Percentiles rank a stretch among this genome's conserved stretches.
Evolutionary conservation across 2,797 vertebrate genomes (phyloP).

Genomic region (Miichthys miiuy): DNA sequence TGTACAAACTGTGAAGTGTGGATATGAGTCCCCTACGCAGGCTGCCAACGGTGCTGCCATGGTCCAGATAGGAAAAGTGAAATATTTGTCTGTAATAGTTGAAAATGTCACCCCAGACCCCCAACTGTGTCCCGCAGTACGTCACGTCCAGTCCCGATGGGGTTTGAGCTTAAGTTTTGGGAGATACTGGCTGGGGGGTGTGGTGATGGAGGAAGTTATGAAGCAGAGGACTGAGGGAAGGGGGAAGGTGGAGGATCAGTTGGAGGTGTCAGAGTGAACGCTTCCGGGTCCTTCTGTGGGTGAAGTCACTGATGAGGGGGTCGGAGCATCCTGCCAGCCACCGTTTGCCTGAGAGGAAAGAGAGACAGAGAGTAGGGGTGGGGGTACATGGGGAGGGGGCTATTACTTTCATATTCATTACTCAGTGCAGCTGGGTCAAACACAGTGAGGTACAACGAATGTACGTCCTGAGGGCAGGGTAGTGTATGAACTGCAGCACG

Average conservation of each 20-base stretch:
- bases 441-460: constrained; percentile 27
- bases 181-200: not conserved
- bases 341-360: constrained; percentile 89
- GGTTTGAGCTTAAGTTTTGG: constrained; percentile 36
- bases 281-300: constrained; percentile 99
- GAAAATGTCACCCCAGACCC: constrained; percentile 79
- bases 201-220: constrained; percentile 5
- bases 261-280: constrained; percentile 99
- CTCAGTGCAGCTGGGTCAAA: constrained; percentile 31
- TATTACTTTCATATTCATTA: constrained; percentile 45
- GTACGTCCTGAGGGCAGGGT: constrained; percentile 53
- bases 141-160: constrained; percentile 86
- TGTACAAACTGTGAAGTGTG: constrained; percentile 76
- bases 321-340: constrained; percentile 98
- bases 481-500: constrained; percentile 5
- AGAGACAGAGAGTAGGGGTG: constrained; percentile 5
- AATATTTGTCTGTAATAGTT: constrained; percentile 59
- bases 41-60: constrained; percentile 73
- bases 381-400: not conserved
- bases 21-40: constrained; percentile 80
- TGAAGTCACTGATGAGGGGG: constrained; percentile 99
- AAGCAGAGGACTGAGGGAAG: constrained; percentile 9
- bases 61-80: constrained; percentile 80
- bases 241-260: constrained; percentile 88
- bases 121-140: constrained; percentile 82